Percentiles rank a stretch among this genome's conserved stretches.
These are phyloP conservation scores for Hydrotaea cyrtoneurina DNA, from an alignment of 2,888 invertebrate species.

Conservation along the genomic window DNA sequence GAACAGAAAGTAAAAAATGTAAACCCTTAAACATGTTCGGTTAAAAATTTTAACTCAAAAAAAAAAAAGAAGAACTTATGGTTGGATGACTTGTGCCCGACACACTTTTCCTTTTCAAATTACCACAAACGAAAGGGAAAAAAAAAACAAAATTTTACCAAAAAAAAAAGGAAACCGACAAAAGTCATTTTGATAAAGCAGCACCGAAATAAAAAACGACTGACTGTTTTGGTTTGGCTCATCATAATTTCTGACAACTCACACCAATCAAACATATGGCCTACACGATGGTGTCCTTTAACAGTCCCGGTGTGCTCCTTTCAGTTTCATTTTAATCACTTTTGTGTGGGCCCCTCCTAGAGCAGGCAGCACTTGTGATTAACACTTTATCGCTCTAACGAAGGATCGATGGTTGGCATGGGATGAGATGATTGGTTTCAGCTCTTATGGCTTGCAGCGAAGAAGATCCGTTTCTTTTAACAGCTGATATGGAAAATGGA, in stretches of 20 bases:
- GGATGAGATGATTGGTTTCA: not conserved
- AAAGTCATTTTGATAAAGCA: not conserved
- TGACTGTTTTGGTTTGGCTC: constrained; percentile 40
- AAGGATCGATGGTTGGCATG: constrained; percentile 12
- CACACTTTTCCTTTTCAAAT: constrained; percentile 60
- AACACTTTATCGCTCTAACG: constrained; percentile 55
- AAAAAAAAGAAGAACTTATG: not conserved
- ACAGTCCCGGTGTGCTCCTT: not conserved
- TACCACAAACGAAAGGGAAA: not conserved
- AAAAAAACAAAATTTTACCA: not conserved
- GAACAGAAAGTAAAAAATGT: too few relatives aligned
- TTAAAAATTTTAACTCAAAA: constrained; percentile 18
- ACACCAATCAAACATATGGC: constrained; percentile 65
- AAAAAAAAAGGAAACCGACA: not conserved
- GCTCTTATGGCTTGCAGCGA: constrained; percentile 25
- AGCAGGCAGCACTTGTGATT: constrained; percentile 39
- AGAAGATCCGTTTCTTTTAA: constrained; percentile 33
- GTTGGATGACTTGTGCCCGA: constrained; percentile 52
- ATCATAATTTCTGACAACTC: constrained; percentile 64
- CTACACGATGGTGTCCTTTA: not conserved
- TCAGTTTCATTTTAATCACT: constrained; percentile 46
- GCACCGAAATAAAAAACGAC: not conserved
- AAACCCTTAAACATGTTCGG: constrained; percentile 53
- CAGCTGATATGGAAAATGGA: constrained; percentile 58
- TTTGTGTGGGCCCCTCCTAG: constrained; percentile 6